A percentile compares a stretch with the other conserved stretches of the same genome.
Evolutionary conservation across 2,888 invertebrate genomes (phyloP).

Genomic region (Andricus quercusramuli): DNA sequence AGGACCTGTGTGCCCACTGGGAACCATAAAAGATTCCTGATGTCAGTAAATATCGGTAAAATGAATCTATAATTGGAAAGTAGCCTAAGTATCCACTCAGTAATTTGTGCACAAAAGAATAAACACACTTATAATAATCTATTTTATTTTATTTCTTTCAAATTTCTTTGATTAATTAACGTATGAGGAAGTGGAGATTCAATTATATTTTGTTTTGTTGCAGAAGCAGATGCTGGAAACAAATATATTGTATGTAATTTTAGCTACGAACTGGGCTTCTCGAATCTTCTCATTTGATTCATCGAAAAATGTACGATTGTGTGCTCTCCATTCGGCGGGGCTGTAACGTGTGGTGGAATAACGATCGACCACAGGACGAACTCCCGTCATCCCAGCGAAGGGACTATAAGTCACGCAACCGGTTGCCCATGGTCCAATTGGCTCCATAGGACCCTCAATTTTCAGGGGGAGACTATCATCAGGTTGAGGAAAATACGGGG

Average conservation of each 20-base stretch:
- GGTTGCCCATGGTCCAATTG: slow-evolving; percentile 84
- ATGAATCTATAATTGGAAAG: no score
- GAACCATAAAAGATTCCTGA: no score
- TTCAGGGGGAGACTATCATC: slow-evolving; percentile 78
- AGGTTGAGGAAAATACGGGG: slow-evolving; percentile 82
- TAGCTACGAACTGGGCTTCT: slow-evolving; percentile 61
- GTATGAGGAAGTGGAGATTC: no score
- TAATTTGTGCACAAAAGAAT: no score
- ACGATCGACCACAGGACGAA: slow-evolving; percentile 87
- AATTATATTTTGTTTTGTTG: no score
- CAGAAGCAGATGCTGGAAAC: not conserved
- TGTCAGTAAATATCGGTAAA: no score
- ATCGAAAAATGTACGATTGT: slow-evolving; percentile 73
- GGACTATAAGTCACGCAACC: slow-evolving; percentile 88
- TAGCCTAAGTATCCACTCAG: no score
- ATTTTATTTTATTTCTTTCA: no score
- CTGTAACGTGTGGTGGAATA: slow-evolving; percentile 88
- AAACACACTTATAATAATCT: no score
- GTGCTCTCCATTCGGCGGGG: slow-evolving; percentile 85
- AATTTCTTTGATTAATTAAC: no score
- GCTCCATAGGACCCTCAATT: slow-evolving; percentile 78
- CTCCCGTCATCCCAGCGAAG: slow-evolving; percentile 85
- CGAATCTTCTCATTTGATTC: slow-evolving; percentile 81
- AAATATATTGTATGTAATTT: slow-evolving; percentile 26
- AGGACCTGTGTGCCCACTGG: no score